phyloP scores from a whole-genome alignment of 1,140 invertebrate species.

The Conopomorpha cramerella region DNA sequence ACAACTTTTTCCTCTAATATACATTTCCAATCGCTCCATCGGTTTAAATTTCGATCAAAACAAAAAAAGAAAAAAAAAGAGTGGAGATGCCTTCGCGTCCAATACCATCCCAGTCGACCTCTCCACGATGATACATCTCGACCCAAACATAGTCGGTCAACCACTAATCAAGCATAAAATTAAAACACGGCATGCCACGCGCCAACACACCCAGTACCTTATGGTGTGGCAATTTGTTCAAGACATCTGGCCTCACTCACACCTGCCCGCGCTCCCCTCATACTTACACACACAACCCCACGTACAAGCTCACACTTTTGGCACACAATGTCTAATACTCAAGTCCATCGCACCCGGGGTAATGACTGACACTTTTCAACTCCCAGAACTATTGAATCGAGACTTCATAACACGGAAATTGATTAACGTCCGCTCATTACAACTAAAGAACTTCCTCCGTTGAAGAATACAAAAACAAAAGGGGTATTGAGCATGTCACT shows the following conservation, averaged over 20 bases:
- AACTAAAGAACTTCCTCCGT: constrained; percentile 30
- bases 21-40: too few species aligned
- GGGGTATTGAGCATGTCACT: too few species aligned
- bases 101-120: neutral
- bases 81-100: too few species aligned
- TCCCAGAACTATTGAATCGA: constrained; percentile 41
- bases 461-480: constrained; percentile 9
- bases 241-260: constrained; percentile 58
- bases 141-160: too few species aligned
- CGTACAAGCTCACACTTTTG: neutral
- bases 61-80: too few species aligned
- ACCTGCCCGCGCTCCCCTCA: constrained; percentile 25
- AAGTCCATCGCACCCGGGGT: too few species aligned
- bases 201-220: constrained; percentile 50
- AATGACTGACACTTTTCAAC: constrained; percentile 51
- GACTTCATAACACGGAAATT: constrained; percentile 30
- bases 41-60: too few species aligned
- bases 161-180: constrained; percentile 58
- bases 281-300: constrained; percentile 6
- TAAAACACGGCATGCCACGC: constrained; percentile 58
- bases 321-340: constrained; percentile 25
- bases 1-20: too few species aligned
- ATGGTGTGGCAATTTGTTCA: constrained; percentile 55
- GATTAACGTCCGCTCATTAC: constrained; percentile 32
- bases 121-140: too few species aligned